phyloP scores from a whole-genome alignment of 2,797 vertebrate species.

The Lateolabrax maculatus region DNA sequence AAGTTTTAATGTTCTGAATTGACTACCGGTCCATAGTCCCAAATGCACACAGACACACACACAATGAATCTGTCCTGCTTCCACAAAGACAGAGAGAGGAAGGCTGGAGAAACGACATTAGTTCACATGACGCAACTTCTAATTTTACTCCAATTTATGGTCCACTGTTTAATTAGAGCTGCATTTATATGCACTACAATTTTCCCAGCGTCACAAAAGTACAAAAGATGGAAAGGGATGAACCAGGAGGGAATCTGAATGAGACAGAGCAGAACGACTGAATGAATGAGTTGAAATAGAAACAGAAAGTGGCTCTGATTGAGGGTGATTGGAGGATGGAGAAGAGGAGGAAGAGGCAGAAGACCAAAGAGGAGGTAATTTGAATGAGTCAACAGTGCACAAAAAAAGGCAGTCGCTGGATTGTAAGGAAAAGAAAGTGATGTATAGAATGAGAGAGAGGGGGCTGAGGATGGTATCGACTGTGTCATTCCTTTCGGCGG shows the following conservation, averaged over 20 bases:
- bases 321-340: background rate
- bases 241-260: background rate
- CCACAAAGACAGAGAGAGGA: background rate
- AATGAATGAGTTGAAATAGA: background rate
- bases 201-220: background rate
- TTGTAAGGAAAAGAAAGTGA: slow-evolving; percentile 7
- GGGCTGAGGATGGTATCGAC: slow-evolving; percentile 47
- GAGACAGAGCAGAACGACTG: background rate
- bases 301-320: background rate
- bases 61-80: background rate
- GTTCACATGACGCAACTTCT: background rate
- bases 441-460: slow-evolving; percentile 18
- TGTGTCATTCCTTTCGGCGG: slow-evolving; percentile 23
- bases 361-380: slow-evolving; percentile 4
- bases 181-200: background rate
- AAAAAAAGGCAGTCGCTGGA: background rate
- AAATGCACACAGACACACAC: slow-evolving; percentile 16
- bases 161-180: background rate
- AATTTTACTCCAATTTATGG: background rate
- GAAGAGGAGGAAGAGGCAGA: background rate
- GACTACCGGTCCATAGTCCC: background rate
- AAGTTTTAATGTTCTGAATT: slow-evolving; percentile 13
- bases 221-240: background rate
- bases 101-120: background rate
- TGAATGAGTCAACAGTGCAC: slow-evolving; percentile 20